Conservation (phyloP, 2,113 vertebrate species). For the Xenotilapia caudafasciata region DNA sequence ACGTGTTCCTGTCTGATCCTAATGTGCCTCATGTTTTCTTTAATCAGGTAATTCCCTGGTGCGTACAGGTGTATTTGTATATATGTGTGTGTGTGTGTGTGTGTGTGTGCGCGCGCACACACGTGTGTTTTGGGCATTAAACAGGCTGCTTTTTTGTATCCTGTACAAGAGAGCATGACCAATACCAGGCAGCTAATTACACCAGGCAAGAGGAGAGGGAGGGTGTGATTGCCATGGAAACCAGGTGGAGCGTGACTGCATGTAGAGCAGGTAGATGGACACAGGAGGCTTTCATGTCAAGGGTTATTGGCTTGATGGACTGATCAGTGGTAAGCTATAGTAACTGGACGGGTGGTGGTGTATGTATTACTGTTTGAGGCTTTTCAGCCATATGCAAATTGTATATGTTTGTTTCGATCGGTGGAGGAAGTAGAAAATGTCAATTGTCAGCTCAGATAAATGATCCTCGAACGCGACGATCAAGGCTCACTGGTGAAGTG, state of each 20-base stretch:
- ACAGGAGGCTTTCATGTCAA: background rate
- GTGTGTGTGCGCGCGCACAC: background rate
- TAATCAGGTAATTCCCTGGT: background rate
- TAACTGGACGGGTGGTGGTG: background rate
- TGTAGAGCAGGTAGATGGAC: background rate
- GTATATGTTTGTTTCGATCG: background rate
- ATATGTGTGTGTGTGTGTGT: background rate
- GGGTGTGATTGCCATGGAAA: slow-evolving; percentile 34
- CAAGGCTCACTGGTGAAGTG: background rate
- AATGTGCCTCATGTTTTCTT: background rate
- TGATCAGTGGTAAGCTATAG: background rate
- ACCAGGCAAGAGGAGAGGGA: background rate
- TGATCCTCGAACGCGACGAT: background rate
- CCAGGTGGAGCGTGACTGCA: slow-evolving; percentile 23
- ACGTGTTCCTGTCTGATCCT: background rate
- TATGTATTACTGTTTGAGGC: background rate
- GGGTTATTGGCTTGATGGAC: background rate
- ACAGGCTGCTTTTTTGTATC: background rate
- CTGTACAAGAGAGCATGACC: slow-evolving; percentile 1
- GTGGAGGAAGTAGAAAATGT: background rate
- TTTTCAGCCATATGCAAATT: background rate
- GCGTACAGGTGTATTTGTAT: background rate
- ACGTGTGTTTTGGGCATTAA: background rate
- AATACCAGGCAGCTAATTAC: slow-evolving; percentile 42
- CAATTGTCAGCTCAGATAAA: background rate